These are phyloP conservation scores for Drosophila nigricruria DNA, from an alignment of 2,888 invertebrate species.

Conservation along the genomic window DNA sequence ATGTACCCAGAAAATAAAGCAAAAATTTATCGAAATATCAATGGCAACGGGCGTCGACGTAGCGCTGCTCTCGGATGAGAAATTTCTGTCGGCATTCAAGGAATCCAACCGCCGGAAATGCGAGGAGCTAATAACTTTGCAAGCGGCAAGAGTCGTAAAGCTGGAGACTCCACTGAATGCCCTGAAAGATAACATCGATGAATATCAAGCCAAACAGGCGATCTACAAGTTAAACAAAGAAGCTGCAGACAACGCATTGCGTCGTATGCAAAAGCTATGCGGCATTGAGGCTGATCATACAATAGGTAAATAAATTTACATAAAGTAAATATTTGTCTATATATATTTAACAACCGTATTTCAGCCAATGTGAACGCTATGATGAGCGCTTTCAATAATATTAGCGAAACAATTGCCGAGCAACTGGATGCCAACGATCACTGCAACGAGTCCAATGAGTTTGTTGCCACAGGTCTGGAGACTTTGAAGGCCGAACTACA, in stretches of 20 bases:
- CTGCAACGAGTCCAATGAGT: constrained; percentile 69
- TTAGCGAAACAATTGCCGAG: constrained; percentile 72
- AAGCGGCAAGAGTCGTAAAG: constrained; percentile 33
- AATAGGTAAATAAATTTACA: constrained; percentile 29
- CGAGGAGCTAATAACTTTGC: constrained; percentile 46
- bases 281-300: constrained; percentile 17
- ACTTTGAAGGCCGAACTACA: constrained; percentile 67
- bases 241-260: constrained; percentile 64
- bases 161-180: constrained; percentile 61
- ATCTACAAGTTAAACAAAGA: constrained; percentile 73
- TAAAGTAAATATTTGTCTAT: background rate
- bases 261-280: constrained; percentile 48
- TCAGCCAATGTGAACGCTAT: constrained; percentile 63
- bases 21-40: constrained; percentile 56
- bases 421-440: constrained; percentile 70
- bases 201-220: constrained; percentile 72
- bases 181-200: constrained; percentile 76
- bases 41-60: constrained; percentile 39
- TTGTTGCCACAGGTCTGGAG: constrained; percentile 69
- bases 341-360: background rate
- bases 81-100: constrained; percentile 67
- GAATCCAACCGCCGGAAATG: constrained; percentile 57
- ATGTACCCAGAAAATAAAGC: constrained; percentile 49
- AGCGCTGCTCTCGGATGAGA: constrained; percentile 53
- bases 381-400: constrained; percentile 69